A percentile compares a stretch with the other conserved stretches of the same genome.
phyloP scores from a whole-genome alignment of 2,888 invertebrate species.

The Polydrusus cervinus region DNA sequence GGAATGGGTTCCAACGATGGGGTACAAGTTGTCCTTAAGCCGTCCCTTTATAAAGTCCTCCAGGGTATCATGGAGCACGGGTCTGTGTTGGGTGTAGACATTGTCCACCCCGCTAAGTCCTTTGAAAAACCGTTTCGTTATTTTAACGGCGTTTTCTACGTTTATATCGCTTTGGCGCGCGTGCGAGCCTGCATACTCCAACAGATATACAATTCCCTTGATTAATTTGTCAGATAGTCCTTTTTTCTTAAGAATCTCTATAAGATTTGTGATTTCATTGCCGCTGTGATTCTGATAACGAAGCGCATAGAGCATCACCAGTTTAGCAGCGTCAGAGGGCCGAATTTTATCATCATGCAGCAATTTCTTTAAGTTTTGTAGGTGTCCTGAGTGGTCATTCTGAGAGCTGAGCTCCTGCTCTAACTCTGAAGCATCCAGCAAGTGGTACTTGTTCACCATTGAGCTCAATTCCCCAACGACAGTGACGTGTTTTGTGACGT shows the following conservation, averaged over 20 bases:
- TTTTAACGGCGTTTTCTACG: conserved; percentile 86
- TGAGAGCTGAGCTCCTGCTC: conserved; percentile 96
- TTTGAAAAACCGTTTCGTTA: conserved; percentile 92
- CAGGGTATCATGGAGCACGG: conserved; percentile 89
- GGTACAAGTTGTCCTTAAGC: conserved; percentile 89
- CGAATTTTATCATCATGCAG: conserved; percentile 81
- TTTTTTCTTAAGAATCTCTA: conserved; percentile 82
- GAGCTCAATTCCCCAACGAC: conserved; percentile 96
- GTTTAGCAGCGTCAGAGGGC: conserved; percentile 86
- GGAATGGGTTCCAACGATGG: conserved; percentile 82
- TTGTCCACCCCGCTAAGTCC: conserved; percentile 97
- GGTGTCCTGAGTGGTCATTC: conserved; percentile 84
- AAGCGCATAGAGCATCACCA: conserved; percentile 94
- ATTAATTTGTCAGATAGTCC: conserved; percentile 80
- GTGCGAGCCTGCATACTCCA: conserved; percentile 91
- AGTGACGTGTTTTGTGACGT: conserved; percentile 97
- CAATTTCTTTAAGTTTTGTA: conserved; percentile 85
- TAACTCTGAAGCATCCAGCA: conserved; percentile 93
- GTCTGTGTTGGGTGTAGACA: conserved; percentile 99
- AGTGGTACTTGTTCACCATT: conserved; percentile 82
- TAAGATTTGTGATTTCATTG: conserved; percentile 85
- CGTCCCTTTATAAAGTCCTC: conserved; percentile 92
- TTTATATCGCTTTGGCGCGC: conserved; percentile 88
- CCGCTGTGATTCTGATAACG: conserved; percentile 93
- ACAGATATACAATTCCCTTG: conserved; percentile 76